Percentiles rank a stretch among this genome's conserved stretches.
These are phyloP conservation scores for Micrasema minimum DNA, from an alignment of 1,140 invertebrate species.

Conservation along the genomic window DNA sequence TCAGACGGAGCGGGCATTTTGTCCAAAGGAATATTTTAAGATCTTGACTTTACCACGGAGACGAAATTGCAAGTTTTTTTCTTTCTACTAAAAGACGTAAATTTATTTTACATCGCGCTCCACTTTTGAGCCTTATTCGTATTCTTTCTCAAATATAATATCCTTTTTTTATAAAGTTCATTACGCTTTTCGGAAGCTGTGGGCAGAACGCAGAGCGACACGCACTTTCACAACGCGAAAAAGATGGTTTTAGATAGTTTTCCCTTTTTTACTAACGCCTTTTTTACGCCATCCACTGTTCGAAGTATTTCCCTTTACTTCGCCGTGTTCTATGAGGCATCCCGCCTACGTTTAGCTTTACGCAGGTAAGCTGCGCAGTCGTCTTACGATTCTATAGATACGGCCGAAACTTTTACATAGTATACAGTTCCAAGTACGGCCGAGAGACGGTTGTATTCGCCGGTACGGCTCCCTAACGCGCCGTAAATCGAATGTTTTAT, in stretches of 20 bases:
- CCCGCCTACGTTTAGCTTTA: constrained; percentile 29
- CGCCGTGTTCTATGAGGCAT: constrained; percentile 28
- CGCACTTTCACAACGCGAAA: neutral
- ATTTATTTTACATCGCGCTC: too few species aligned
- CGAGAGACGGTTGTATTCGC: constrained; percentile 37
- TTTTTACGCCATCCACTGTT: constrained; percentile 2
- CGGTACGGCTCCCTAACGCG: constrained; percentile 54
- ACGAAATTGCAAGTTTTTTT: too few species aligned
- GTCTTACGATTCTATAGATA: constrained; percentile 5
- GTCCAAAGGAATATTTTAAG: constrained; percentile 2
- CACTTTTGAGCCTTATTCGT: too few species aligned
- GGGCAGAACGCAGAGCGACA: neutral
- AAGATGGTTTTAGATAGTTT: neutral
- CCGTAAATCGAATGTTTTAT: constrained; percentile 66
- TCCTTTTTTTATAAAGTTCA: neutral
- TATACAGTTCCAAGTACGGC: constrained; percentile 27
- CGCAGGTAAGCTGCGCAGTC: constrained; percentile 40
- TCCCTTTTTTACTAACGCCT: constrained; percentile 3
- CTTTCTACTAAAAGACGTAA: too few species aligned
- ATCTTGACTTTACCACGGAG: neutral
- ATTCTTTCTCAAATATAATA: neutral
- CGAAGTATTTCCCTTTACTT: constrained; percentile 13
- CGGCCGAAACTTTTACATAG: constrained; percentile 26
- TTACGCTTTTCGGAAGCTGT: neutral
- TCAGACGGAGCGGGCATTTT: constrained; percentile 8